Evolutionary conservation across 2,797 vertebrate species (phyloP), one percentile per base, ranked within the genome.

Genomic region (Meda fulgida): DNA sequence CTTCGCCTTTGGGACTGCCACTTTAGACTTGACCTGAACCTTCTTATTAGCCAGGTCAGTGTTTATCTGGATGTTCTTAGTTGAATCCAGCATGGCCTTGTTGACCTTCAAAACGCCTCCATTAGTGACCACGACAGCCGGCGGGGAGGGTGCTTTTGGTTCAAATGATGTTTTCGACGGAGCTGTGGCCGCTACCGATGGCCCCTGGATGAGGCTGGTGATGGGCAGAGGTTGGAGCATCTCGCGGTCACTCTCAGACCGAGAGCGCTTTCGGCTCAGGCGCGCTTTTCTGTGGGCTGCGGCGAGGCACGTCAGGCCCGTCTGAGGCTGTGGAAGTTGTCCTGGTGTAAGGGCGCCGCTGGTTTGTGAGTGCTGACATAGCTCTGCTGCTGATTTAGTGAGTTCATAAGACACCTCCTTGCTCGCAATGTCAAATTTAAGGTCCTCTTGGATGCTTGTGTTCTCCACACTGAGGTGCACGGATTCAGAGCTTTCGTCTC

Each of bases 161-260:
- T 96, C 96, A 86, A 93, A 94, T 85, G 96, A 95, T 86, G 96
- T 93, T 1, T 94, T 94, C 38, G 95, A 92, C 0, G 95, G 95
- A 87, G 95, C 93, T 3, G 94, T 95, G 1, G 97, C 94, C 82
- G 95, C 95, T 78, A 96, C 55, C 0, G 96, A 93, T 1, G 96
- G 95, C 87, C 94, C 96, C 31, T 94, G 95, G 63, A 99, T 92
- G 87, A 99, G 97, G 92, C 96, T 98, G 93, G 97, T 95, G 90
- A 99, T 97, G 38, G 97, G 97, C 31, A 99, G 95, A 87, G 97
- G 97, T 88, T 97, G 96, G 89, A 99, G 94, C 91, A 97, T 98
- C 92, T 98, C 98, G 0, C 98, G 97, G 96, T 99, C 98, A 0
- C 98, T 98, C 91, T 99, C 98, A 0, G 96, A 99, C 80, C 95